Conservation (phyloP, 1,140 invertebrate genomes). For the Dendrolimus kikuchii region DNA sequence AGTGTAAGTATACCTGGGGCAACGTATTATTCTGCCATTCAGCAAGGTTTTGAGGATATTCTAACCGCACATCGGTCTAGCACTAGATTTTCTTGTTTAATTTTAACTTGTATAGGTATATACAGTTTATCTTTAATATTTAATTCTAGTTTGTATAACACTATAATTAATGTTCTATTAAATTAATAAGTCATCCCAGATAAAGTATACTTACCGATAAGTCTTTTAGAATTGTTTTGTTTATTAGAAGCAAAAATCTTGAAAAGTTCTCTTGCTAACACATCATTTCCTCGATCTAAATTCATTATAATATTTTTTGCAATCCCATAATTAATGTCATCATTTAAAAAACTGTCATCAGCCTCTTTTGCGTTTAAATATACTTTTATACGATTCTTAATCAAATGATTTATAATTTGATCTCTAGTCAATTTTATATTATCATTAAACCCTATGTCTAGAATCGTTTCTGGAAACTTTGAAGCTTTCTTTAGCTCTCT, state of each 20-base stretch:
- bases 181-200: too few species aligned
- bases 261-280: slow-evolving; percentile 46
- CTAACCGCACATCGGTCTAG: too few species aligned
- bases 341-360: slow-evolving; percentile 13
- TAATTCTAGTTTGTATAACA: too few species aligned
- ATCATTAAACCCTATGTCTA: neutral
- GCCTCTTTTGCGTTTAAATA: slow-evolving; percentile 39
- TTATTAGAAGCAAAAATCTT: slow-evolving; percentile 26
- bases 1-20: too few species aligned
- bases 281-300: slow-evolving; percentile 37
- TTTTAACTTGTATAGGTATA: too few species aligned
- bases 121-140: too few species aligned
- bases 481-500: neutral
- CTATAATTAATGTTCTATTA: too few species aligned
- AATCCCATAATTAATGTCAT: slow-evolving; percentile 40
- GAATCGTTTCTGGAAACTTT: too few species aligned
- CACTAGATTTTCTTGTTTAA: too few species aligned
- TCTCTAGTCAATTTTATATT: slow-evolving; percentile 37
- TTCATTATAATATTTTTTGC: slow-evolving; percentile 37
- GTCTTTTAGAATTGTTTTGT: neutral
- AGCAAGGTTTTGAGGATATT: too few species aligned
- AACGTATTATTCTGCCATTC: too few species aligned
- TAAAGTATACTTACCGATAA: neutral
- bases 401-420: slow-evolving; percentile 44
- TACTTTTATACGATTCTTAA: slow-evolving; percentile 41